phyloP scores from a whole-genome alignment of 2,888 invertebrate genomes.

The Pasiphila rectangulata region DNA sequence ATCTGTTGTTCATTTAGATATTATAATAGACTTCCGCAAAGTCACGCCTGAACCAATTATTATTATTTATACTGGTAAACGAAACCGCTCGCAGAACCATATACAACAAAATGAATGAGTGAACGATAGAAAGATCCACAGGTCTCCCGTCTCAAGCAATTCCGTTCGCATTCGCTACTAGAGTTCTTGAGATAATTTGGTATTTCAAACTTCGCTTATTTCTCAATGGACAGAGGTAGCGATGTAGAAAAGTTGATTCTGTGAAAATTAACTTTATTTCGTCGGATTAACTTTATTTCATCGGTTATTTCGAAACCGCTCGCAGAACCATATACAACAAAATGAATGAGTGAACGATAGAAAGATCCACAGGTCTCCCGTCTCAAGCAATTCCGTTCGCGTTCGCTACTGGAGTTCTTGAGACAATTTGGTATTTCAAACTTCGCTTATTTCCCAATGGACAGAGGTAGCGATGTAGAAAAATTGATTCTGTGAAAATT shows the following conservation, averaged over 20 bases:
- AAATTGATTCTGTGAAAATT: constrained; percentile 36
- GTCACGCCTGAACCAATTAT: no score
- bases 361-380: constrained; percentile 2
- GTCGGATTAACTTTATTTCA: not conserved
- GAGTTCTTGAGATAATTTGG: constrained; percentile 53
- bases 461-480: constrained; percentile 27
- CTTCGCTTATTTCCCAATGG: constrained; percentile 60
- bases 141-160: constrained; percentile 19
- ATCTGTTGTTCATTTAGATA: no score
- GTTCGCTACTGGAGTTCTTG: constrained; percentile 40
- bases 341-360: not conserved
- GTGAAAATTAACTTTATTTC: constrained; percentile 12
- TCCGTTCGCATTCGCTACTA: constrained; percentile 30
- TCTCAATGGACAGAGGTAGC: constrained; percentile 47
- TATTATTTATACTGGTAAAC: no score
- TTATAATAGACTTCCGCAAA: no score
- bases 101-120: not conserved
- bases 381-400: constrained; percentile 22
- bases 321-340: no score
- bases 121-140: not conserved
- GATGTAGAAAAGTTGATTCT: constrained; percentile 36
- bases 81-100: no score
- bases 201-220: constrained; percentile 57
- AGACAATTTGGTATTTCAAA: constrained; percentile 57
- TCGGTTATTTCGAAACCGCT: no score